Conservation (phyloP, 2,113 vertebrate genomes). For the Nerophis ophidion region DNA sequence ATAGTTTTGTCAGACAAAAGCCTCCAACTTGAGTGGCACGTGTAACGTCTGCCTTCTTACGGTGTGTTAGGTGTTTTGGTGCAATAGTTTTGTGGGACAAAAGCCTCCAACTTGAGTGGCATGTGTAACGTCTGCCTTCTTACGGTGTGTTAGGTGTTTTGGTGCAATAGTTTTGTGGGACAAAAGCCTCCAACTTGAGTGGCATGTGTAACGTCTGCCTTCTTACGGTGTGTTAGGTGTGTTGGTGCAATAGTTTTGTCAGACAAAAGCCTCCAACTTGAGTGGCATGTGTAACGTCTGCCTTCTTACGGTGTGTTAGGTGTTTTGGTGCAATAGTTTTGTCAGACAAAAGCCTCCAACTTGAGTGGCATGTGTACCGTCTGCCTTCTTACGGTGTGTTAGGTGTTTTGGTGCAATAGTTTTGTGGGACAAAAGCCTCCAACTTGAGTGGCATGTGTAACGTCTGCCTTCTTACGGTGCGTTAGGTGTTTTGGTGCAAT, state of each 20-base stretch:
- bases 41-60: constrained; percentile 69
- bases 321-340: too few species aligned
- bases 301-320: constrained; percentile 85
- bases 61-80: constrained; percentile 84
- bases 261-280: background rate
- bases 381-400: constrained; percentile 83
- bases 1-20: too few species aligned
- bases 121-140: constrained; percentile 52
- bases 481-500: constrained; percentile 69
- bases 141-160: constrained; percentile 87
- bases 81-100: too few species aligned
- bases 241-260: too few species aligned
- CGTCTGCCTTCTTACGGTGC: constrained; percentile 78
- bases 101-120: background rate
- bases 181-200: background rate
- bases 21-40: background rate
- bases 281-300: background rate
- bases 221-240: constrained; percentile 90
- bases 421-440: too few species aligned
- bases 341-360: too few species aligned
- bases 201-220: background rate
- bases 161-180: too few species aligned
- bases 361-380: constrained; percentile 1
- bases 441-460: background rate
- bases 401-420: constrained; percentile 24